phyloP scores from a whole-genome alignment of 2,888 invertebrate genomes.

The Yponomeuta malinellus region DNA sequence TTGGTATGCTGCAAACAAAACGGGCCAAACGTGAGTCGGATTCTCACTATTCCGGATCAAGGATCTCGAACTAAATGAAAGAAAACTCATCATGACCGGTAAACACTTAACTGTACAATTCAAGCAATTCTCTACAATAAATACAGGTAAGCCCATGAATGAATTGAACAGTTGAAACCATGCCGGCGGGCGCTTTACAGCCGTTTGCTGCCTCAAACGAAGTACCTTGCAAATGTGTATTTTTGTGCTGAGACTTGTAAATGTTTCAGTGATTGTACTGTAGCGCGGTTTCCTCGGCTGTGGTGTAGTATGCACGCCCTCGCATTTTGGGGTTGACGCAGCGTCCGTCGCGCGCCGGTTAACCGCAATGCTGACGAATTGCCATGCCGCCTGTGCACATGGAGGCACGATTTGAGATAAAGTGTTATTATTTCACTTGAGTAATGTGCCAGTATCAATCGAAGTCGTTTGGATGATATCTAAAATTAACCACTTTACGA shows the following conservation, averaged over 20 bases:
- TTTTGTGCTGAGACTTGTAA: neutral
- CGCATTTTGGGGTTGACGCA: conserved; percentile 11
- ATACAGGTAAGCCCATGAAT: too few relatives aligned
- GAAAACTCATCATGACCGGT: too few relatives aligned
- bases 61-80: too few relatives aligned
- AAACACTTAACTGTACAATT: too few relatives aligned
- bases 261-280: neutral
- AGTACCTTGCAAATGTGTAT: neutral
- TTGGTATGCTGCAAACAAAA: too few relatives aligned
- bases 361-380: conserved; percentile 57
- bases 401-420: neutral
- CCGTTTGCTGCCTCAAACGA: too few relatives aligned
- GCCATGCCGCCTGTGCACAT: conserved; percentile 26
- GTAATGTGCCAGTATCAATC: neutral
- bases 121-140: too few relatives aligned
- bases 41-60: too few relatives aligned
- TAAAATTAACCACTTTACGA: neutral
- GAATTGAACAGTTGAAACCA: too few relatives aligned
- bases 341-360: conserved; percentile 49
- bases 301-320: neutral
- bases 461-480: neutral
- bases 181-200: too few relatives aligned
- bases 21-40: too few relatives aligned
- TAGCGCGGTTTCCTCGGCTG: neutral
- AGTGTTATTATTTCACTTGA: conserved; percentile 4